Percentiles rank a stretch among this genome's conserved stretches.
Evolutionary conservation across 2,113 vertebrate genomes (phyloP).

Genomic region (Cheilinus undulatus): DNA sequence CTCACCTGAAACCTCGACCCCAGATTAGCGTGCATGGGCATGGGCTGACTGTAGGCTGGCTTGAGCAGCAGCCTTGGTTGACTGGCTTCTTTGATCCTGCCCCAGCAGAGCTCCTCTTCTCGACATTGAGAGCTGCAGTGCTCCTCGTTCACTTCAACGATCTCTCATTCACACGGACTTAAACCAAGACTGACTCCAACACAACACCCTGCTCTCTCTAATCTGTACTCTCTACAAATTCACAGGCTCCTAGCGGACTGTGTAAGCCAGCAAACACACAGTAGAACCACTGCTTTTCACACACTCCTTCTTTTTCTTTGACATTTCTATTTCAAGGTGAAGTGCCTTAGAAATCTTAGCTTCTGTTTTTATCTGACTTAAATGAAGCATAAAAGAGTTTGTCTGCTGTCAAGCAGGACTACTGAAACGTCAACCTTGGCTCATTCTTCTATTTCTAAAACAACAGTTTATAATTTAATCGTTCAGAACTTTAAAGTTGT

Average conservation of each 20-base stretch:
- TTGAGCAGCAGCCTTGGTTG: constrained; percentile 69
- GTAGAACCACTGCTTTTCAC: constrained; percentile 27
- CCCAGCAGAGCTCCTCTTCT: constrained; percentile 60
- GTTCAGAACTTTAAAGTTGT: no score
- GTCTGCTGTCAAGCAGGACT: no score
- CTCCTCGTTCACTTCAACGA: constrained; percentile 65
- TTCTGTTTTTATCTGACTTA: constrained; percentile 1
- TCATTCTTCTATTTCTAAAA: no score
- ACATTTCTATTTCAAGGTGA: constrained; percentile 23
- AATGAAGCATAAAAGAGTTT: background rate
- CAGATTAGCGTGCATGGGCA: constrained; percentile 70
- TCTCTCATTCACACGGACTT: constrained; percentile 66
- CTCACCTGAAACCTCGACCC: constrained; percentile 43
- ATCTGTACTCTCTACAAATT: constrained; percentile 58
- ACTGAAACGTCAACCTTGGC: no score
- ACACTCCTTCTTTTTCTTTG: constrained; percentile 13
- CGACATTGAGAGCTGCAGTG: constrained; percentile 39
- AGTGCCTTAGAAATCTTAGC: background rate
- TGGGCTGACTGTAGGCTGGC: constrained; percentile 74
- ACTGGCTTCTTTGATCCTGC: constrained; percentile 76
- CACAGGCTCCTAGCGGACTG: constrained; percentile 31
- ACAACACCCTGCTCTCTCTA: constrained; percentile 56
- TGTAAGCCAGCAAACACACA: constrained; percentile 22
- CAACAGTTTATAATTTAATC: no score
- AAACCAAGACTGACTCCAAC: constrained; percentile 55